Percentiles rank a stretch among this genome's conserved stretches.
phyloP scores from a whole-genome alignment of 2,888 invertebrate species.

The Mermis nigrescens region DNA sequence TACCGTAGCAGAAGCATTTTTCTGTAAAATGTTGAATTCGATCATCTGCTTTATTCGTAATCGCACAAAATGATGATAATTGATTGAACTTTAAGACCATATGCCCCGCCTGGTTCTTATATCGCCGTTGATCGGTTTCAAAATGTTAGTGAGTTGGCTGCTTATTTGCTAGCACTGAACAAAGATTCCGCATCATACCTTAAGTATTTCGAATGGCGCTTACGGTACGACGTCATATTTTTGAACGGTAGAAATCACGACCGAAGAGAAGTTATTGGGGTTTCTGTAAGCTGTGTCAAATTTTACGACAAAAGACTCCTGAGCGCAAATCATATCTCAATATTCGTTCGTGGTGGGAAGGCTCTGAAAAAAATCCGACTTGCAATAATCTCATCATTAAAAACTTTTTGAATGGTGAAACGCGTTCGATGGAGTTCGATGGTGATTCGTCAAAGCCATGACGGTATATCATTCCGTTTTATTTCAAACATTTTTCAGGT shows the following conservation, averaged over 20 bases:
- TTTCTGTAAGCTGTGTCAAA: conserved; percentile 5
- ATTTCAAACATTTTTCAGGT: too few relatives aligned
- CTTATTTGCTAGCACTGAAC: conserved; percentile 34
- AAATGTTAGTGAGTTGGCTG: conserved; percentile 33
- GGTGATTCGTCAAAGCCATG: too few relatives aligned
- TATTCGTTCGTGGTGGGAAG: background rate
- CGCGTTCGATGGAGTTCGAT: too few relatives aligned
- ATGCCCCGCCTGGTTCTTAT: conserved; percentile 33
- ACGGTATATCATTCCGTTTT: too few relatives aligned
- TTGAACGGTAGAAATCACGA: conserved; percentile 19
- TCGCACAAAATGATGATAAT: too few relatives aligned
- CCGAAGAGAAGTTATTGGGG: conserved; percentile 3
- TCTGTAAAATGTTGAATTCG: too few relatives aligned
- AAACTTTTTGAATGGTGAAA: too few relatives aligned
- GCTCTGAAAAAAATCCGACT: too few relatives aligned
- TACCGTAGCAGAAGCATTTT: too few relatives aligned
- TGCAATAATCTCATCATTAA: too few relatives aligned
- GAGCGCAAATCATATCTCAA: background rate
- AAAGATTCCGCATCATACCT: conserved; percentile 34
- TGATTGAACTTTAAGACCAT: conserved; percentile 22
- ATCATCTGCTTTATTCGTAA: too few relatives aligned
- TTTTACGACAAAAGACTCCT: background rate
- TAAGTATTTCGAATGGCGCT: conserved; percentile 37
- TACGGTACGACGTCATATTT: conserved; percentile 23
- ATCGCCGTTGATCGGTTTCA: conserved; percentile 38